Evolutionary conservation across 2,113 vertebrate genomes (phyloP).

Genomic region (Opisthocomus hoazin): DNA sequence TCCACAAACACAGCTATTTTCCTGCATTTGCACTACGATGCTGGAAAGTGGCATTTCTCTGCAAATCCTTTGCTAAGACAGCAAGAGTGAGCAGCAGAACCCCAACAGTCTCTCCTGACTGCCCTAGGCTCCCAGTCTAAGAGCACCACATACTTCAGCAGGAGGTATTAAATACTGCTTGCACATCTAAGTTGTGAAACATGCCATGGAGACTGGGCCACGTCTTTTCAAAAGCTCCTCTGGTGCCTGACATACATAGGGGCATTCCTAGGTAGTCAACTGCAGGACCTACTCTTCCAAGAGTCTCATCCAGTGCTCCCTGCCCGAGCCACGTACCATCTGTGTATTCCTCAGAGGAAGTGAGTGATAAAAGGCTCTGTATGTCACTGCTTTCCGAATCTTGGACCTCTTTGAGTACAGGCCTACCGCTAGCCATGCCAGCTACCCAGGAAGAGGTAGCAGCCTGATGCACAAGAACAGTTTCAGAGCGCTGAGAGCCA

Average conservation of each 20-base stretch:
- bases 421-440: conserved; percentile 75
- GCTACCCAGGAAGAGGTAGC: conserved; percentile 84
- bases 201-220: neutral
- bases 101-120: neutral
- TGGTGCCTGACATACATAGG: neutral
- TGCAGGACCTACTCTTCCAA: neutral
- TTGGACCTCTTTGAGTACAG: conserved; percentile 74
- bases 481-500: conserved; percentile 85
- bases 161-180: neutral
- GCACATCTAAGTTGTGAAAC: neutral
- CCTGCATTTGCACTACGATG: neutral
- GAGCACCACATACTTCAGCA: fast-evolving
- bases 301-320: neutral
- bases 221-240: neutral
- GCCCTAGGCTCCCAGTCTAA: neutral
- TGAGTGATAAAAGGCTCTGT: conserved; percentile 93
- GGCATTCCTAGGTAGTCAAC: neutral
- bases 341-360: conserved; percentile 88
- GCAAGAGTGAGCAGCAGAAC: neutral
- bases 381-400: conserved; percentile 93
- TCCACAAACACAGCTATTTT: neutral
- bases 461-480: conserved; percentile 86
- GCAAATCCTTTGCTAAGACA: neutral
- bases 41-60: neutral
- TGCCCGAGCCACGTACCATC: conserved; percentile 80